A percentile compares a stretch with the other conserved stretches of the same genome.
Evolutionary conservation across 2,113 vertebrate species (phyloP).

Genomic region (Nipponia nippon): DNA sequence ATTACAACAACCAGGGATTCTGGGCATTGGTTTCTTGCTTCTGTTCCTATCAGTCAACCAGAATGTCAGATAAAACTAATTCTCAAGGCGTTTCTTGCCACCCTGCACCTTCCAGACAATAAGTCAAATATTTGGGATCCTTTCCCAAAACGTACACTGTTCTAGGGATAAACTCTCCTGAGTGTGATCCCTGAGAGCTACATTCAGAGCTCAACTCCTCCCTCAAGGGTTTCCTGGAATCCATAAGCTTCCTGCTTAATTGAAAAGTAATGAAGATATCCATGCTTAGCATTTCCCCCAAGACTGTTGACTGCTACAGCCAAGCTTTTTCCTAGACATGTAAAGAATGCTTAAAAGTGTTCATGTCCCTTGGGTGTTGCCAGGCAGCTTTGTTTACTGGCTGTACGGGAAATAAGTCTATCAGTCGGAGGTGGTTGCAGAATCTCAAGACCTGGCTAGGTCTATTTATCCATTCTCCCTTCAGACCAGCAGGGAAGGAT

Average conservation of each 20-base stretch:
- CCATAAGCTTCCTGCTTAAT: conserved; percentile 12
- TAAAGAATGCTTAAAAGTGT: conserved; percentile 24
- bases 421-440: background rate
- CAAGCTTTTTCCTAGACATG: background rate
- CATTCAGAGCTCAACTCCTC: background rate
- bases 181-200: background rate
- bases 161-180: background rate
- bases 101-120: background rate
- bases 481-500: background rate
- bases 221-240: background rate
- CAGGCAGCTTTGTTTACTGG: conserved; percentile 10
- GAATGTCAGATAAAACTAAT: background rate
- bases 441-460: background rate
- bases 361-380: background rate
- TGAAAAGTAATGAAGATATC: conserved; percentile 56
- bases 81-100: background rate
- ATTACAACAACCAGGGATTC: background rate
- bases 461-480: background rate
- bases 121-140: background rate
- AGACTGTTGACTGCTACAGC: background rate
- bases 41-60: background rate
- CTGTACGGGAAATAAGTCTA: background rate
- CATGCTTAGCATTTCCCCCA: background rate
- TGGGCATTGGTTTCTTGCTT: background rate
- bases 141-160: background rate